Evolutionary conservation across 2,888 invertebrate species (phyloP), one percentile per base, ranked within the genome.

Genomic region (Cheilosia vernalis): DNA sequence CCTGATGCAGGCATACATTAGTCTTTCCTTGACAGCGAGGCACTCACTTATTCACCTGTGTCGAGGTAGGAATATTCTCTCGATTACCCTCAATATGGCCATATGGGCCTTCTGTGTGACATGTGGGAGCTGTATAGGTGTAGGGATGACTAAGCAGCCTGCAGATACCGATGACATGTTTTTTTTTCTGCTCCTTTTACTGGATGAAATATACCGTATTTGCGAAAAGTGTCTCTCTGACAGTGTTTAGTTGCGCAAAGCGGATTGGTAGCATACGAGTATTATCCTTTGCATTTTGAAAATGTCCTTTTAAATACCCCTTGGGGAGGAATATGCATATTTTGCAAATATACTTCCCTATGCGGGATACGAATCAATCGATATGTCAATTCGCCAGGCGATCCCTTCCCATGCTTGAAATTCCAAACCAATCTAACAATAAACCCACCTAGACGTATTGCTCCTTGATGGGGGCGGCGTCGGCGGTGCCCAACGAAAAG

Each of bases 281-380:
- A 13, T 64, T 44, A 53, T 77, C 37, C 51, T 76, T 17, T 53
- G 42, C 40, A 61, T 81, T 58, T 27, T 51, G n/a, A 56, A 72
- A 74, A 44, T 70, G 56, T 74, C 79, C 66, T 66, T 27, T 21
- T 80, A 58, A 73, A 70, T 30, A 80, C 49, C 49, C 66, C 64
- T 76, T n/a, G 24, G 69, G 55, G 64, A 47, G 77, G 77, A 85
- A 77, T 81, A 81, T 85, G 85, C 85, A 85, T 77, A 85, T 81
- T 72, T 77, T 72, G 81, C 81, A 85, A 80, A 85, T 85, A 77
- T 63, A 64, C 85, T 85, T 85, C 81, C 85, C 63, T 77, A 67
- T 81, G 37, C 37, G 72, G 72, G 72, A 73, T 67, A 56, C 24
- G 51, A 85, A 85, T 81, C 81, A 70, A 70, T 70, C 58, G 42